These are phyloP conservation scores for Apocheima hispidaria DNA, from an alignment of 2,888 invertebrate species.

Conservation along the genomic window DNA sequence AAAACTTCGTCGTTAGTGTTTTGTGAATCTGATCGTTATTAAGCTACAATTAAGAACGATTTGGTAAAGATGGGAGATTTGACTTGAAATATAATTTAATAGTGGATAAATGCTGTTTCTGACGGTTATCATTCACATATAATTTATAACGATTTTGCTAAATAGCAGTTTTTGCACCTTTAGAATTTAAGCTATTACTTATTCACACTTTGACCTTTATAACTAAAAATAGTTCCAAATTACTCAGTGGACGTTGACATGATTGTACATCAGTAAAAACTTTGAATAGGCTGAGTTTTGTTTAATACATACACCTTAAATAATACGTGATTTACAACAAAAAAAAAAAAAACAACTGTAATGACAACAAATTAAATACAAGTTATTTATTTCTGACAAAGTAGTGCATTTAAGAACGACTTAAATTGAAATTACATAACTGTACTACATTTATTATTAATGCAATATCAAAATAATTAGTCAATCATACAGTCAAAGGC, in stretches of 20 bases:
- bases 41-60: slow-evolving; percentile 50
- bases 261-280: no score
- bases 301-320: no score
- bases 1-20: slow-evolving; percentile 27
- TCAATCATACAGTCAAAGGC: no score
- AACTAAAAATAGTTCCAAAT: neutral
- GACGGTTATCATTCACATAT: slow-evolving; percentile 27
- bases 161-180: slow-evolving; percentile 3
- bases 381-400: no score
- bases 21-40: slow-evolving; percentile 28
- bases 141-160: slow-evolving; percentile 15
- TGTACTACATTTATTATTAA: no score
- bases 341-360: no score
- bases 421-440: no score
- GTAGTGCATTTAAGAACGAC: no score
- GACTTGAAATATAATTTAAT: slow-evolving; percentile 47
- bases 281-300: no score
- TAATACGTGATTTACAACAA: no score
- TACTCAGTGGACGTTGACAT: neutral
- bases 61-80: slow-evolving; percentile 45
- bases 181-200: neutral
- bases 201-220: neutral
- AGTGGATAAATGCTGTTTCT: slow-evolving; percentile 42
- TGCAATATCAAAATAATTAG: no score
- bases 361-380: no score